phyloP scores from a whole-genome alignment of 2,797 vertebrate species.

The Varecia variegata region DNA sequence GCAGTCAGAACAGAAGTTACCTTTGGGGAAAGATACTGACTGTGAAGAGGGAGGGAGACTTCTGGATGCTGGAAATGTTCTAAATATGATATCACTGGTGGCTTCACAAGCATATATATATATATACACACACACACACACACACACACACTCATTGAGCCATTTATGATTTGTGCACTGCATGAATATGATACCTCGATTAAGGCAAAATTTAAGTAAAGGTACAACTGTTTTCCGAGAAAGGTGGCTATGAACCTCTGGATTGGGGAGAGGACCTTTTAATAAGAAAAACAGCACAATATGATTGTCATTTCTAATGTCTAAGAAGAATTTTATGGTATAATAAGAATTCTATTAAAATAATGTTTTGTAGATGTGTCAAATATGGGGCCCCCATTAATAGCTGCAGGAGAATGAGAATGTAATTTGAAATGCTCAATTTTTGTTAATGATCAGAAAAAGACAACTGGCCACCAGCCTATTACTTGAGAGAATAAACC shows the following conservation, averaged over 20 bases:
- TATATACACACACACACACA: not conserved
- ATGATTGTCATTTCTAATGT: slow-evolving; percentile 4
- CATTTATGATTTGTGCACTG: not conserved
- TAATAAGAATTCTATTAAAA: slow-evolving; percentile 47
- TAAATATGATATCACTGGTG: not conserved
- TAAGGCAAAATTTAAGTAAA: slow-evolving; percentile 1
- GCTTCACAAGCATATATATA: not conserved
- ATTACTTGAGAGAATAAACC: slow-evolving; percentile 2
- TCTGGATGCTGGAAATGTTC: not conserved
- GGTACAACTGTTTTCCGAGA: not conserved
- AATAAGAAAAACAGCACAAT: not conserved
- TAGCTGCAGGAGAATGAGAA: slow-evolving; percentile 3
- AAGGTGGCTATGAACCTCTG: not conserved
- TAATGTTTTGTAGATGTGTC: slow-evolving; percentile 1
- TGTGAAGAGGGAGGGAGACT: not conserved
- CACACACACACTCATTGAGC: not conserved
- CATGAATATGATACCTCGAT: not conserved
- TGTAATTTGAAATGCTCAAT: slow-evolving; percentile 17
- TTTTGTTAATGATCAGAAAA: slow-evolving; percentile 49
- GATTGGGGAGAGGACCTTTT: not conserved
- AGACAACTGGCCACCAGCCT: not conserved
- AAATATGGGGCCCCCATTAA: not conserved
- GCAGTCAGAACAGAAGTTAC: not conserved
- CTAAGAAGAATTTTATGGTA: slow-evolving; percentile 29
- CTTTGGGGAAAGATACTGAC: not conserved